A percentile compares a stretch with the other conserved stretches of the same genome.
phyloP scores from a whole-genome alignment of 2,797 vertebrate genomes.

The Neomorphus geoffroyi region DNA sequence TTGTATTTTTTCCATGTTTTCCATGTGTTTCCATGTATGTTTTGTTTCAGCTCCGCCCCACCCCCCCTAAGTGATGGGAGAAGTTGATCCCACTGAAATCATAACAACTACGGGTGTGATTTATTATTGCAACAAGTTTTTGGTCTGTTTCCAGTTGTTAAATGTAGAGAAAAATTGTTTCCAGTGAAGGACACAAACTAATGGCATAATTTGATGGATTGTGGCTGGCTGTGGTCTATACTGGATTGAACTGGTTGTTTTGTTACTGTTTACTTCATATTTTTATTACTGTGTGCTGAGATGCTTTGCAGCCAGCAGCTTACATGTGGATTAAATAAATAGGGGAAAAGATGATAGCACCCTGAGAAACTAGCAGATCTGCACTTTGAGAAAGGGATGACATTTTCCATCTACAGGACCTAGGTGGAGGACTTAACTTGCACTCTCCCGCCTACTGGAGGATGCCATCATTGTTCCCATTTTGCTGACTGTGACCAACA shows the following conservation, averaged over 20 bases:
- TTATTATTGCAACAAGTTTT: conserved; percentile 5
- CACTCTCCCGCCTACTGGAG: conserved; percentile 59
- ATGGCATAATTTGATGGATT: background rate
- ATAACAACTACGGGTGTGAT: background rate
- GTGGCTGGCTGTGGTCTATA: background rate
- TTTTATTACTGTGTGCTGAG: background rate
- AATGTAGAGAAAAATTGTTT: background rate
- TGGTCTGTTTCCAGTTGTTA: conserved; percentile 24
- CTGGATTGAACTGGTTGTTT: background rate
- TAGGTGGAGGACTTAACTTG: conserved; percentile 60
- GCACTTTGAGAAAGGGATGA: background rate
- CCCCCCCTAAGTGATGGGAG: background rate
- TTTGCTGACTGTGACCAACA: conserved; percentile 70
- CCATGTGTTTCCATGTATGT: background rate
- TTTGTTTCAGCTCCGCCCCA: background rate
- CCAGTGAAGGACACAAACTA: background rate
- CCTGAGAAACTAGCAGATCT: background rate
- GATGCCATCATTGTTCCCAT: conserved; percentile 76
- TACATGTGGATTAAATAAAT: background rate
- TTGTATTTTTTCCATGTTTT: background rate
- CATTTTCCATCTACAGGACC: conserved; percentile 39
- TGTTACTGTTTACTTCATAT: background rate
- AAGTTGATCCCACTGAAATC: conserved; percentile 26
- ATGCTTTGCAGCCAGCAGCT: background rate
- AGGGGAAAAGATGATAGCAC: background rate